Evolutionary conservation across 2,888 invertebrate species (phyloP), one percentile per base, ranked within the genome.

Genomic region (Rhingia campestris): DNA sequence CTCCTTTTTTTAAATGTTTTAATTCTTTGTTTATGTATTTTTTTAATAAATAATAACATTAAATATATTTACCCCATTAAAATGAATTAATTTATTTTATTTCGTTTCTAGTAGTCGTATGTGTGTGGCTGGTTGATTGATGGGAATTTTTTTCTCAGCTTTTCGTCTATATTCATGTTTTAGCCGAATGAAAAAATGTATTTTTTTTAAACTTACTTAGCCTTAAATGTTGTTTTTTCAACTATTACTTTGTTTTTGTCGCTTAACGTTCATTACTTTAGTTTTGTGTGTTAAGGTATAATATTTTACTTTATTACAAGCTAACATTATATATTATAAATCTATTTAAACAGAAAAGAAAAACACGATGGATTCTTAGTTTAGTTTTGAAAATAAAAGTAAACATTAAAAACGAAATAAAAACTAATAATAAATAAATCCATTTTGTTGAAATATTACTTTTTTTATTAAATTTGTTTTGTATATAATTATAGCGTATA

Each of bases 21-120:
- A 41, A 49, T 54, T 73, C 12, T 54, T 75, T 58, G 49, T 41
- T 66, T 51, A 22, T 22, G 22, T 22, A 22, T 43, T 10, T 3
- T 69, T 77, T 56, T 66, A 81, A 82, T 82, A 82, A 82, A 82
- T 81, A 77, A 66, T 81, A 43, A 61, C 61, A 66, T 61, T 69
- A 47, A 51, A 43, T 58, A 63, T 67, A 58, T 79, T 66, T 79
- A 79, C 73, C 63, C 67, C 67, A 58, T 53, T 64, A 63, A 79
- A 70, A 66, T 72, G 53, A 63, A 43, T 75, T 72, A 56, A 66
- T 35, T 56, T 41, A 41, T 10, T 9, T 58, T 45, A 6, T 53
- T 39, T 64, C 56, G 22, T 63, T 61, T 69, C 61, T 77, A 81
- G 37, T 77, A 72, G 70, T 81, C 58, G 56, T 72, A 73, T 51